phyloP scores from a whole-genome alignment of 2,113 vertebrate genomes.

The Phrynosoma platyrhinos region DNA sequence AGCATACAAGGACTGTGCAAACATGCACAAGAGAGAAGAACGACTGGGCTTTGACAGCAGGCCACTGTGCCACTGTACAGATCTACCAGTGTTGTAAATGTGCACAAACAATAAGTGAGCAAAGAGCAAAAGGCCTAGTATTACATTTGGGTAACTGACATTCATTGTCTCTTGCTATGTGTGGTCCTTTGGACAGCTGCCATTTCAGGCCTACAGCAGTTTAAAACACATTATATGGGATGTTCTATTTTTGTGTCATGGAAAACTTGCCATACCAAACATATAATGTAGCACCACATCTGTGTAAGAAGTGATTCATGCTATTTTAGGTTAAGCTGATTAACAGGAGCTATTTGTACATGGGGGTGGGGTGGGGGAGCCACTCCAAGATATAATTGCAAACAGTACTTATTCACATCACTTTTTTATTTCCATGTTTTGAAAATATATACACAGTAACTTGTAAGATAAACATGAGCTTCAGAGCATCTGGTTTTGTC shows the following conservation, averaged over 20 bases:
- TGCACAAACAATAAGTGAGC: neutral
- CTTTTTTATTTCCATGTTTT: neutral
- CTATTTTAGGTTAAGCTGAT: constrained; percentile 23
- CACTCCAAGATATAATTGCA: neutral
- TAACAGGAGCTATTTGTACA: constrained; percentile 26
- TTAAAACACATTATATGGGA: constrained; percentile 3
- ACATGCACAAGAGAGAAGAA: neutral
- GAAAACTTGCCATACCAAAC: constrained; percentile 9
- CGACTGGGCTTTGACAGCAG: neutral
- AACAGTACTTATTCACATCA: rapidly evolving
- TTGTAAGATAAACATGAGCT: constrained; percentile 58
- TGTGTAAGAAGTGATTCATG: constrained; percentile 13
- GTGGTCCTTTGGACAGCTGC: neutral
- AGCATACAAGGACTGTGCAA: neutral
- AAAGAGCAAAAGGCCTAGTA: neutral
- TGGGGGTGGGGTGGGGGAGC: rapidly evolving
- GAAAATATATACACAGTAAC: neutral
- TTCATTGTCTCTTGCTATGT: neutral
- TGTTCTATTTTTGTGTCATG: constrained; percentile 25
- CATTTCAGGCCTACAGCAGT: constrained; percentile 11
- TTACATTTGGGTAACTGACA: constrained; percentile 11
- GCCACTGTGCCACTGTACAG: neutral
- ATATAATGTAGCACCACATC: constrained; percentile 8
- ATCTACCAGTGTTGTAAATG: neutral
- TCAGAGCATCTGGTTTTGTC: constrained; percentile 7